Base-by-base conservation (phyloP, 2,888 invertebrate species). In the Tolmerus cingulatus region DNA sequence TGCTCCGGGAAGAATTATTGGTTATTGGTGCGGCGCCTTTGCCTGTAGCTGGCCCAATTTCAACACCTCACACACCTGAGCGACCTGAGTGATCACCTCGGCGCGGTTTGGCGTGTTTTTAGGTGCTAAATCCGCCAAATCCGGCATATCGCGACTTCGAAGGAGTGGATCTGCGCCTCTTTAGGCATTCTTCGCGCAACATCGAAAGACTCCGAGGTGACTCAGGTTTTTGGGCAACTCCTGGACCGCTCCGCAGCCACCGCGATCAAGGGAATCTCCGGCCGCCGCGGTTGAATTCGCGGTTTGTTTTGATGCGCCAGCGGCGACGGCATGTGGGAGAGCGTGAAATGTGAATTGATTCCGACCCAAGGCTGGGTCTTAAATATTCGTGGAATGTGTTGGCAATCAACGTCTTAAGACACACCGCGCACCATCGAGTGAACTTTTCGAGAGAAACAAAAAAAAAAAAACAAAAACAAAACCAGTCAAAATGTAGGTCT, bases 401-500 rank as follows among this genome's bases (percentile, higher is more conserved):
- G 76, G 81, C 81, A 43, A 81, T 81, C 46, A 34, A 30, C n/a
- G 19, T 8, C 40, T 76, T 37, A 76, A 34, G 34, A 37, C 76
- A 76, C 34, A 76, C 34, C 37, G 16, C 34, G 30, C 76, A 30
- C 2, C 37, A 34, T 5, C 46, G 46, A 66, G 66, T 51, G 51
- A 81, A 27, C 55, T 81, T 81, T 81, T 30, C 55, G 51, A 51
- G 46, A 46, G 16, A 51, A n/a, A 51, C n/a, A n/a, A 81, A 51
- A 23, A 57, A 5, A 16, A 51, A 51, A n/a, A 51, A 51, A 81
- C 4, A 51, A 51, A 19, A 51, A 19, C 55, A 55, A 66, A 66
- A n/a, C 23, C 51, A 81, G 78, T 78, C 51, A 30, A 81, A 46
- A 81, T 55, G 55, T 81, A 81, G 81, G 81, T 81, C 81, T 81